Percentiles rank a stretch among this genome's conserved stretches.
Evolutionary conservation across 2,888 invertebrate species (phyloP).

Genomic region (Scaptomyza reducta): DNA sequence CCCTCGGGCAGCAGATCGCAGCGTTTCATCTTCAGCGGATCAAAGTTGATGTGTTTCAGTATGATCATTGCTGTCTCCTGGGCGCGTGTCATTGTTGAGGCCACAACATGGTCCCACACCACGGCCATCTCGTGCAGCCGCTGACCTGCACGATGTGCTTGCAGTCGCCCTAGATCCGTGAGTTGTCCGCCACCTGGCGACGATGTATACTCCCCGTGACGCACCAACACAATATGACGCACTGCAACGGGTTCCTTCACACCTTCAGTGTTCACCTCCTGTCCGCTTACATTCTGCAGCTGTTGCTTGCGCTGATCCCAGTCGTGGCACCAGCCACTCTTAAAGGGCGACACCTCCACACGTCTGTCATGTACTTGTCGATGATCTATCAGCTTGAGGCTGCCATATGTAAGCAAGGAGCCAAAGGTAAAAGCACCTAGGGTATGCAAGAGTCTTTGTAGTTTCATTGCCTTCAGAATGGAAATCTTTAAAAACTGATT

Average conservation of each 20-base stretch:
- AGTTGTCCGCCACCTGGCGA: slow-evolving; percentile 90
- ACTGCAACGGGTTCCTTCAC: slow-evolving; percentile 85
- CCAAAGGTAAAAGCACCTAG: slow-evolving; percentile 55
- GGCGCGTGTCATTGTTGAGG: slow-evolving; percentile 97
- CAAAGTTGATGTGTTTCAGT: slow-evolving; percentile 87
- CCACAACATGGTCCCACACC: slow-evolving; percentile 91
- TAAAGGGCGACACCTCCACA: slow-evolving; percentile 35
- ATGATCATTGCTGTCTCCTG: slow-evolving; percentile 95
- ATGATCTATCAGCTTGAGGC: slow-evolving; percentile 42
- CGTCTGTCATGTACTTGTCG: neutral
- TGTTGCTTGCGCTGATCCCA: slow-evolving; percentile 94
- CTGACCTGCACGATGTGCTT: slow-evolving; percentile 93
- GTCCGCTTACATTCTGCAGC: slow-evolving; percentile 85
- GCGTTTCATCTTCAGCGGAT: slow-evolving; percentile 87
- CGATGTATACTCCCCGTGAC: slow-evolving; percentile 97
- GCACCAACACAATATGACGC: slow-evolving; percentile 94
- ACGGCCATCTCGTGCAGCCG: slow-evolving; percentile 90
- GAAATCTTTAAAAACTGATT: slow-evolving; percentile 4
- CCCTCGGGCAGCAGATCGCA: slow-evolving; percentile 95
- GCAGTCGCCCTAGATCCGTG: slow-evolving; percentile 91
- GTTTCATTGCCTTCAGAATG: slow-evolving; percentile 34
- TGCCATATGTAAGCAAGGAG: slow-evolving; percentile 51
- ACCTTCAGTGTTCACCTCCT: slow-evolving; percentile 71
- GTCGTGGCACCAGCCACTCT: slow-evolving; percentile 91
- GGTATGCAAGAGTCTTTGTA: slow-evolving; percentile 39